These are phyloP conservation scores for Drosophila pseudoananassae DNA, from an alignment of 1,140 invertebrate species.

Conservation along the genomic window DNA sequence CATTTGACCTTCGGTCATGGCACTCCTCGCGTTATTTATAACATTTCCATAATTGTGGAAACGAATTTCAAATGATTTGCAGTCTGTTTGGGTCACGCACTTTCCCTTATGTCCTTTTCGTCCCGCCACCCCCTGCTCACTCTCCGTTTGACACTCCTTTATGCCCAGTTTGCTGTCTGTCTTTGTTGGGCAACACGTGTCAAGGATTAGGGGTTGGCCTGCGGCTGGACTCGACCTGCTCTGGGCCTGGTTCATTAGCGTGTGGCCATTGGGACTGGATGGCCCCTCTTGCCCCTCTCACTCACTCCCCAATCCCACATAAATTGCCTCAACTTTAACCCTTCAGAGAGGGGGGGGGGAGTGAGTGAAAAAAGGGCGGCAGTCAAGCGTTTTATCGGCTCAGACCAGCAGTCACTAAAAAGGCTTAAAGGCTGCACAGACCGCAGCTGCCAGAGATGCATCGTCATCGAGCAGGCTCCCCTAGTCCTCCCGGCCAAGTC, in stretches of 20 bases:
- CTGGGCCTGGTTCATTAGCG: slow-evolving; percentile 44
- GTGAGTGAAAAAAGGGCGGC: background rate
- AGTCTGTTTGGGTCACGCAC: slow-evolving; percentile 34
- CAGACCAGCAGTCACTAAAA: slow-evolving; percentile 45
- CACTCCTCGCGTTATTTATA: slow-evolving; percentile 22
- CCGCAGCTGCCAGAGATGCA: slow-evolving; percentile 40
- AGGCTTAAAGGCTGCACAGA: slow-evolving; percentile 35
- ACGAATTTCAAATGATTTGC: slow-evolving; percentile 47
- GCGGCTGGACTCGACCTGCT: slow-evolving; percentile 18
- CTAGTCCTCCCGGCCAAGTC: background rate
- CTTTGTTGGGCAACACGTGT: slow-evolving; percentile 48
- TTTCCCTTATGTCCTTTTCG: background rate
- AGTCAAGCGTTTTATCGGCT: slow-evolving; percentile 50
- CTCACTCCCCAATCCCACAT: background rate
- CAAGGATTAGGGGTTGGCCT: slow-evolving; percentile 49
- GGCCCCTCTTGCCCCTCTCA: background rate
- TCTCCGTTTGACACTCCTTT: background rate
- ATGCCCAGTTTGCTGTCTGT: slow-evolving; percentile 5
- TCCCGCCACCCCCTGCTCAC: background rate
- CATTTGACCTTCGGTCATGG: slow-evolving; percentile 6
- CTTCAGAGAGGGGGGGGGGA: background rate
- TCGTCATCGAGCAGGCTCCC: slow-evolving; percentile 20
- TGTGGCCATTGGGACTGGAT: slow-evolving; percentile 35
- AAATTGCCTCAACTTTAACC: slow-evolving; percentile 44
- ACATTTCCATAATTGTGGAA: slow-evolving; percentile 51